A percentile compares a stretch with the other conserved stretches of the same genome.
Conservation (phyloP, 64 coral and sea anemone genomes). For the Montipora sp. region DNA sequence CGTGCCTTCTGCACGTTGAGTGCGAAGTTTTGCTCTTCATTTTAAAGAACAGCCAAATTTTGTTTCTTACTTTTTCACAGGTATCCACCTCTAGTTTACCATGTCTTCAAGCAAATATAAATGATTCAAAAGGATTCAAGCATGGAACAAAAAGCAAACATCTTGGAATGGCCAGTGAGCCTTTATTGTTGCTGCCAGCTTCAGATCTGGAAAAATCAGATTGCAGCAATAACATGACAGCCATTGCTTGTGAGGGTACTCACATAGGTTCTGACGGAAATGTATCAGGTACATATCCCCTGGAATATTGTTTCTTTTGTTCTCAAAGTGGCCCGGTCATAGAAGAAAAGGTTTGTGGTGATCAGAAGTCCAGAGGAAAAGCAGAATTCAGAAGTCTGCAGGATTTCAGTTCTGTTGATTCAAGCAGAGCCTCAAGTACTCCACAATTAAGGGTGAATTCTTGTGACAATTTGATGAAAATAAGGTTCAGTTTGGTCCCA, state of each 20-base stretch:
- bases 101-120: background rate
- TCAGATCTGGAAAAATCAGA: background rate
- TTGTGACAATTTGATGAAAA: background rate
- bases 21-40: background rate
- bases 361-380: background rate
- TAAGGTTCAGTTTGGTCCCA: background rate
- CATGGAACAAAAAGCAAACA: background rate
- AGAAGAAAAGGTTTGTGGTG: constrained; percentile 9
- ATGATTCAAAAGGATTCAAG: background rate
- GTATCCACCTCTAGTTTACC: constrained; percentile 20
- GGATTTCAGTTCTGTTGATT: constrained; percentile 40
- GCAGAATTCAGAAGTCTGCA: constrained; percentile 11
- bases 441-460: background rate
- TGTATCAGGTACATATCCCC: background rate
- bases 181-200: background rate
- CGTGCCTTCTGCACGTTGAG: no score
- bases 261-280: background rate
- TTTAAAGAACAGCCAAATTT: no score
- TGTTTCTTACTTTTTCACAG: background rate
- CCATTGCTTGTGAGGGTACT: background rate
- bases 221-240: background rate
- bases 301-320: constrained; percentile 41
- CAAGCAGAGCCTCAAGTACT: background rate
- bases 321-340: constrained; percentile 62
- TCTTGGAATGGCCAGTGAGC: constrained; percentile 32